Conservation (phyloP, 37 sponge, comb jelly and placozoan genomes). For the Spongilla lacustris region DNA sequence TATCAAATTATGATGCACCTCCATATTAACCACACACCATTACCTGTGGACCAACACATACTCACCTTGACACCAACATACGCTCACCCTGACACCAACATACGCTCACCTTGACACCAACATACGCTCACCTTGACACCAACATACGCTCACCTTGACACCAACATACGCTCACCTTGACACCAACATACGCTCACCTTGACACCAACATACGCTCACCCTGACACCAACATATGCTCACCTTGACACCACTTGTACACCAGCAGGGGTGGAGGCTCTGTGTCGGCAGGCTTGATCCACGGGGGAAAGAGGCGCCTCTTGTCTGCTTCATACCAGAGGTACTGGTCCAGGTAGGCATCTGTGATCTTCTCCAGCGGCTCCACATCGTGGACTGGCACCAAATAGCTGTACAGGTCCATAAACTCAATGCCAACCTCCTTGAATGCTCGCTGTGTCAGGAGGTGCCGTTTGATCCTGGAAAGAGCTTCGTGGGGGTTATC, state of each 20-base stretch:
- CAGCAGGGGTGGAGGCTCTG: constrained; percentile 97
- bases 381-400: constrained; percentile 96
- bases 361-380: constrained; percentile 99
- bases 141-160: neutral
- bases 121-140: no score
- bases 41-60: no score
- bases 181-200: no score
- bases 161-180: neutral
- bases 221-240: no score
- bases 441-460: constrained; percentile 97
- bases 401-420: constrained; percentile 98
- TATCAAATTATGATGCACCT: no score
- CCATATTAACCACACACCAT: no score
- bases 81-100: no score
- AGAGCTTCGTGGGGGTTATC: constrained; percentile 99
- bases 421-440: constrained; percentile 99
- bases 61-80: no score
- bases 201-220: no score
- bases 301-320: constrained; percentile 98
- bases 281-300: constrained; percentile 99
- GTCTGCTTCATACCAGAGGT: constrained; percentile 99
- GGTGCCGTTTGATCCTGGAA: constrained; percentile 94
- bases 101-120: no score
- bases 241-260: constrained; percentile 99
- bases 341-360: constrained; percentile 99